These are phyloP conservation scores for Drosophila sulfurigaster DNA, from an alignment of 1,140 invertebrate species.

Conservation along the genomic window DNA sequence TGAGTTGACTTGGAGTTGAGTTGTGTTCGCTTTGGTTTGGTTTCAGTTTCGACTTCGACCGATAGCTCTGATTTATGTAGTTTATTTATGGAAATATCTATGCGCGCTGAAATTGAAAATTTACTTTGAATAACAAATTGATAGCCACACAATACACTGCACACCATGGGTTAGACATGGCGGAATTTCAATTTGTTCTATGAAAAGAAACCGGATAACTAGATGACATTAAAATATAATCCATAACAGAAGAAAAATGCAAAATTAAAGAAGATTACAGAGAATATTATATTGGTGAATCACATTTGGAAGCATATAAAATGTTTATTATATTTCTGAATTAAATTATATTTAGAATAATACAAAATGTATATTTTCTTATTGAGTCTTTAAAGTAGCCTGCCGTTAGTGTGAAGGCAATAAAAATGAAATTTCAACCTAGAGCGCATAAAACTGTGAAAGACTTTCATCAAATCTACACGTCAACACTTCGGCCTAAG, in stretches of 20 bases:
- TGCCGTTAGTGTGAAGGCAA: neutral
- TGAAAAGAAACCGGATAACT: too few relatives aligned
- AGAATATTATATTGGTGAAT: too few relatives aligned
- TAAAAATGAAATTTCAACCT: slow-evolving; percentile 9
- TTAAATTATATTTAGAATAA: too few relatives aligned
- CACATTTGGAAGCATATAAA: too few relatives aligned
- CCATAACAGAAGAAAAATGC: too few relatives aligned
- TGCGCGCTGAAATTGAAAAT: slow-evolving; percentile 78
- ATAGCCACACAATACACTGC: slow-evolving; percentile 19
- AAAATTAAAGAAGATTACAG: too few relatives aligned
- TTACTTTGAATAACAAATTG: slow-evolving; percentile 77
- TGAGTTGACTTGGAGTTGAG: slow-evolving; percentile 50
- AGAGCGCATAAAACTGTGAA: neutral
- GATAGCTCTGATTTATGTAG: slow-evolving; percentile 76
- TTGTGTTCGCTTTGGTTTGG: slow-evolving; percentile 39
- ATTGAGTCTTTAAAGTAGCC: too few relatives aligned
- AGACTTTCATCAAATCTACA: slow-evolving; percentile 32
- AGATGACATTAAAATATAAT: too few relatives aligned
- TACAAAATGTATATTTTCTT: too few relatives aligned
- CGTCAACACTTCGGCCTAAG: slow-evolving; percentile 36
- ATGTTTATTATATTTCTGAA: too few relatives aligned
- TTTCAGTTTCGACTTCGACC: slow-evolving; percentile 41
- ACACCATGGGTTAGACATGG: neutral
- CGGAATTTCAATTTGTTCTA: neutral
- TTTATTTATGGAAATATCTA: slow-evolving; percentile 82